Conservation (phyloP, 2,888 invertebrate genomes). For the Torymus auratus region DNA sequence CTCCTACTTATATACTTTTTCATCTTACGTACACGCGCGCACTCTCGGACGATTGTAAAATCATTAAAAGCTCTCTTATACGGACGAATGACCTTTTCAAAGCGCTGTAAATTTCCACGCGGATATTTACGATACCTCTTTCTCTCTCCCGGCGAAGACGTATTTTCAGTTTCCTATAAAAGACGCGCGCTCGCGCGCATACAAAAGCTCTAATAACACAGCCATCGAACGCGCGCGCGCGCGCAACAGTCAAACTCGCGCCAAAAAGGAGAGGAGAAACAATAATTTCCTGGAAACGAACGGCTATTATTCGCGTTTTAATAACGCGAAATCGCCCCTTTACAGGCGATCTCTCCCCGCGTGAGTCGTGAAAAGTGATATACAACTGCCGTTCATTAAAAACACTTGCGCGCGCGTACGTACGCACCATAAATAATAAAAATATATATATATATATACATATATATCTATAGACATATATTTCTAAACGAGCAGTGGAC, state of each 20-base stretch:
- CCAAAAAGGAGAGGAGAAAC: background rate
- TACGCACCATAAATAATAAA: constrained; percentile 54
- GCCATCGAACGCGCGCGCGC: background rate
- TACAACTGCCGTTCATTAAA: constrained; percentile 58
- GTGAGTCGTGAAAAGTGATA: constrained; percentile 58
- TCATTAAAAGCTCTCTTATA: background rate
- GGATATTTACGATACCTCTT: constrained; percentile 19
- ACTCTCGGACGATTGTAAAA: background rate
- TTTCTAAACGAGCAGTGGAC: constrained; percentile 45
- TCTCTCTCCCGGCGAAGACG: constrained; percentile 15
- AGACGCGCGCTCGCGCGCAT: too few species aligned
- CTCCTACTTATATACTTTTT: background rate
- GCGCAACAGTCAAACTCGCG: background rate
- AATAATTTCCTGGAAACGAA: constrained; percentile 41
- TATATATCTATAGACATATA: too few species aligned
- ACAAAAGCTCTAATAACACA: too few species aligned
- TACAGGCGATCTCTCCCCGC: constrained; percentile 35
- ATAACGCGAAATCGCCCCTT: constrained; percentile 53
- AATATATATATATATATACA: constrained; percentile 33
- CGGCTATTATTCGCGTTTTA: constrained; percentile 48
- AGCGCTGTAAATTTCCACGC: background rate
- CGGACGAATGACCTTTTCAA: too few species aligned
- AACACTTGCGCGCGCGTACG: constrained; percentile 25
- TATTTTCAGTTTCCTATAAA: too few species aligned
- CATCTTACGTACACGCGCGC: background rate